A percentile compares a stretch with the other conserved stretches of the same genome.
Evolutionary conservation across 2,797 vertebrate species (phyloP).

Genomic region (Sparus aurata): DNA sequence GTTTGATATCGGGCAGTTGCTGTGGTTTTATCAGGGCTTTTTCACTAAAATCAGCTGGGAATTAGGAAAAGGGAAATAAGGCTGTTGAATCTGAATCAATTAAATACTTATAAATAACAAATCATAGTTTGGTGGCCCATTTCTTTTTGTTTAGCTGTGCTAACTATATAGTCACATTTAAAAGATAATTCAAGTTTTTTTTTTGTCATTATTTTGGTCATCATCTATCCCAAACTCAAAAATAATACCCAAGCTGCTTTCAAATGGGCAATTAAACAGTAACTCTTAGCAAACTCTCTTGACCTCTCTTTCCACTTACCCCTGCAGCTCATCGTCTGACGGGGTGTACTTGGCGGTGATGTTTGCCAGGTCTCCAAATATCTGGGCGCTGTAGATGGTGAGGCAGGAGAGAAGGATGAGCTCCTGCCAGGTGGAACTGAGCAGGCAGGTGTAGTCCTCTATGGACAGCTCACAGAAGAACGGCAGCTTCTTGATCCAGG

Average conservation of each 20-base stretch:
- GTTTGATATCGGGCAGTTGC: neutral
- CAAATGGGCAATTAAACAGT: too few relatives aligned
- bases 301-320: constrained; percentile 83
- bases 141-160: neutral
- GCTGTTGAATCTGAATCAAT: neutral
- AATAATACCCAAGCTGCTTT: too few relatives aligned
- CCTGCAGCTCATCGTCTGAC: constrained; percentile 95
- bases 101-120: too few relatives aligned
- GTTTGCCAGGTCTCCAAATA: constrained; percentile 96
- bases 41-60: neutral
- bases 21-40: neutral
- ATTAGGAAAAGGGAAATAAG: neutral
- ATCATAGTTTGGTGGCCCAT: too few relatives aligned
- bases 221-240: neutral
- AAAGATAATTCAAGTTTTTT: neutral
- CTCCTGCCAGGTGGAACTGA: constrained; percentile 99
- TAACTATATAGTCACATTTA: neutral
- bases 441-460: constrained; percentile 98
- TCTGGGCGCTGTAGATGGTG: constrained; percentile 97
- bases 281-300: rapidly evolving
- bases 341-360: constrained; percentile 98
- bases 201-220: neutral
- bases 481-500: constrained; percentile 99
- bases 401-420: constrained; percentile 97
- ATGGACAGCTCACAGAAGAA: constrained; percentile 99